Base-by-base conservation (phyloP, 2,113 vertebrate genomes). In the Xiphophorus maculatus region DNA sequence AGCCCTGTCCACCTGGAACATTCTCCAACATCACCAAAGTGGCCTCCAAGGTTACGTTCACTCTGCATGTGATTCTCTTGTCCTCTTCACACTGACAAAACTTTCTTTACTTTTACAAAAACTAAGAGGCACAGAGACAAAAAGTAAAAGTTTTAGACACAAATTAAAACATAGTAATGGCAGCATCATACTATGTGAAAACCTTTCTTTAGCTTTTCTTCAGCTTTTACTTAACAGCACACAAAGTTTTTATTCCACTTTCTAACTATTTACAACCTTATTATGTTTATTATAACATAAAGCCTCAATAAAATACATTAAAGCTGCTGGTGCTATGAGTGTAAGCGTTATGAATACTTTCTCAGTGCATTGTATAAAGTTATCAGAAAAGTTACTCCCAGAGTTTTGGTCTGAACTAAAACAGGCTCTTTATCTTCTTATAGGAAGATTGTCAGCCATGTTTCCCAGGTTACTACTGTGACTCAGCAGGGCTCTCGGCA, bases 401-500 rank as follows among this genome's bases (percentile, higher is more conserved):
- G 22, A 66, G 13, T 27, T 35, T 12, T 27, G 40, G 40, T 42
- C 40, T 33, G 3, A 19, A 11, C 5, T 48, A 48, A 48, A 48
- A 19, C 14, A 22, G 12, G 1, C 40, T 17, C 28, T 44, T 40
- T 58, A 25, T 71, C 27, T 66, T 76, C 7, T 29, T 83, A 81
- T 89, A 97, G 97, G 91, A 86, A 5, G 90, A 93, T 71, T 95
- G 94, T 69, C 83, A 89, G 69, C 86, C 73, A 0, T 96, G 91
- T 72, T 85, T 88, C 61, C 87, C 94, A 65, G 96, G 97, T 13
- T 94, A 94, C 91, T 97, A 96, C 71, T 98, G 97, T 27, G 48
- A 87, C 61, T 85, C 90, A 4, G 63, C 81, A 0, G 96, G 96
- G 1, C 95, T 98, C 0, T 51, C 87, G 0, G 78, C 85, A 22